Evolutionary conservation across 1,140 invertebrate species (phyloP).

Genomic region (Metaphire vulgaris): DNA sequence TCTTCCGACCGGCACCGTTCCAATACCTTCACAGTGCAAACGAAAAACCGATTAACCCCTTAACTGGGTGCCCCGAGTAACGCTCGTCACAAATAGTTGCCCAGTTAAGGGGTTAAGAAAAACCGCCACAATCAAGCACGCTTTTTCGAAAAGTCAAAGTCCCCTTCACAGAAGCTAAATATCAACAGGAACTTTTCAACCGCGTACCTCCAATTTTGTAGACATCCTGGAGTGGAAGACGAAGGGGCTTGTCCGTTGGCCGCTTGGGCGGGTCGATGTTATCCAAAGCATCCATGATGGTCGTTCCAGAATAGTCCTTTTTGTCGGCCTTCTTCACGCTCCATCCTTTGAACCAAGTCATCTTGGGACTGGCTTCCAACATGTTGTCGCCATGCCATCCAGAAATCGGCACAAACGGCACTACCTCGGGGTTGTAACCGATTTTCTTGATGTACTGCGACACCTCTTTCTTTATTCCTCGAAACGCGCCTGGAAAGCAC

Average conservation of each 20-base stretch:
- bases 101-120: no score
- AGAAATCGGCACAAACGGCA: constrained; percentile 97
- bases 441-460: constrained; percentile 91
- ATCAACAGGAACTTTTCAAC: not conserved
- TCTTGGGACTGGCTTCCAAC: constrained; percentile 83
- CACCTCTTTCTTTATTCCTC: constrained; percentile 97
- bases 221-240: constrained; percentile 91
- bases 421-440: constrained; percentile 90
- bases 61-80: no score
- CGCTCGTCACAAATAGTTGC: no score
- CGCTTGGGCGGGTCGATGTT: constrained; percentile 79
- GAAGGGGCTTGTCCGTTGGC: constrained; percentile 89
- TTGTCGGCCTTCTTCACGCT: constrained; percentile 55
- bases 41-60: not conserved
- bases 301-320: constrained; percentile 82
- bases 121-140: no score
- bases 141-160: no score
- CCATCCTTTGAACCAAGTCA: constrained; percentile 70
- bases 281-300: constrained; percentile 85
- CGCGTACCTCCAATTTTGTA: constrained; percentile 90
- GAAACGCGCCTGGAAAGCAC: constrained; percentile 67
- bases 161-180: not conserved
- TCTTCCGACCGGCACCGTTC: constrained; percentile 70
- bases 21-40: constrained; percentile 3
- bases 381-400: constrained; percentile 99